phyloP scores from a whole-genome alignment of 2,113 vertebrate species.

The Electrona antarctica region DNA sequence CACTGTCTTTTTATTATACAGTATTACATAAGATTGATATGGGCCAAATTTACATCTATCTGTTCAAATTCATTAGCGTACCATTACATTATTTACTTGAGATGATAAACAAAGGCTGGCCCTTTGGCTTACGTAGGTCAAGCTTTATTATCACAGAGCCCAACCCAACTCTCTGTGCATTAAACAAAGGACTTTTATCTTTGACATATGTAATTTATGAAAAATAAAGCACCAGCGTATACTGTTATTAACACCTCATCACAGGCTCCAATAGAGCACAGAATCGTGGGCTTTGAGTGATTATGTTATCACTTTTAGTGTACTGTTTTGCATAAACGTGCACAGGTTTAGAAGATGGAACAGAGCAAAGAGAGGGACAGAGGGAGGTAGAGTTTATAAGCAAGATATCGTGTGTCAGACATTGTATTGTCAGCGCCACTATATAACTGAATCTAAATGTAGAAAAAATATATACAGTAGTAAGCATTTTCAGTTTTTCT shows the following conservation, averaged over 20 bases:
- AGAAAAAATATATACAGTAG: neutral
- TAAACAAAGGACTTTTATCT: slow-evolving; percentile 70
- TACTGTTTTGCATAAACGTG: slow-evolving; percentile 76
- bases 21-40: neutral
- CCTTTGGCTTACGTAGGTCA: slow-evolving; percentile 9
- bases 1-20: neutral
- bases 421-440: neutral
- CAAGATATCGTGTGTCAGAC: slow-evolving; percentile 13
- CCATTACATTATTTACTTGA: neutral
- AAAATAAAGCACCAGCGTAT: slow-evolving; percentile 73
- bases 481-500: slow-evolving; percentile 5
- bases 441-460: slow-evolving; percentile 25
- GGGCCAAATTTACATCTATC: neutral
- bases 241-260: slow-evolving; percentile 80
- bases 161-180: slow-evolving; percentile 32
- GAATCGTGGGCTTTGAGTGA: slow-evolving; percentile 78
- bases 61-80: neutral
- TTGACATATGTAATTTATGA: slow-evolving; percentile 80
- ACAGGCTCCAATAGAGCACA: slow-evolving; percentile 82
- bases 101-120: slow-evolving; percentile 5
- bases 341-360: slow-evolving; percentile 51
- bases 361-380: neutral
- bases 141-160: slow-evolving; percentile 33
- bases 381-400: slow-evolving; percentile 35
- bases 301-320: slow-evolving; percentile 80